Evolutionary conservation across 2,888 invertebrate genomes (phyloP).

Genomic region (Morinoia aosen): DNA sequence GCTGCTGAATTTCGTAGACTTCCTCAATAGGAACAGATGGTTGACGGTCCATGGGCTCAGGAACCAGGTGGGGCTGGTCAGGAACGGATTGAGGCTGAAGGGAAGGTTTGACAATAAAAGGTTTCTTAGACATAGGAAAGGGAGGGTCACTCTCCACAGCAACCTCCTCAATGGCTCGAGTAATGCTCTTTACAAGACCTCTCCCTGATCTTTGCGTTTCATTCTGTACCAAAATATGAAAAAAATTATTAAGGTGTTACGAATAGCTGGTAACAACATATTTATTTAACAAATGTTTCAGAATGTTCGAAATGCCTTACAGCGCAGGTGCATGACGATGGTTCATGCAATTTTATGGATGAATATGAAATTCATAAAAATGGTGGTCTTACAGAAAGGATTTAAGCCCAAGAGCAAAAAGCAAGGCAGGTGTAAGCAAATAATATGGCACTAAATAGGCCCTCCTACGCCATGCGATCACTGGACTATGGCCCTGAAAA

Average conservation of each 20-base stretch:
- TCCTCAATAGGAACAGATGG: constrained; percentile 54
- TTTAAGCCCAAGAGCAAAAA: constrained; percentile 38
- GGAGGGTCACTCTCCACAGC: constrained; percentile 59
- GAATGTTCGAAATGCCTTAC: background rate
- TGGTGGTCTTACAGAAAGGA: constrained; percentile 30
- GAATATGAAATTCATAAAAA: background rate
- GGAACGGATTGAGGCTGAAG: constrained; percentile 51
- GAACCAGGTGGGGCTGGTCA: constrained; percentile 45
- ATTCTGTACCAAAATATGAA: constrained; percentile 61
- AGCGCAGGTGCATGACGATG: constrained; percentile 18
- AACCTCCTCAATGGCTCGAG: constrained; percentile 66
- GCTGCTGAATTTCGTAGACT: constrained; percentile 54
- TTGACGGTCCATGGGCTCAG: constrained; percentile 40
- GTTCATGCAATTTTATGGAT: constrained; percentile 6
- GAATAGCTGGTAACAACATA: background rate
- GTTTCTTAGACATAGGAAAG: constrained; percentile 58
- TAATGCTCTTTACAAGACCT: constrained; percentile 65
- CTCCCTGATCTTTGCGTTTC: constrained; percentile 60
- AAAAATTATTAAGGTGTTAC: constrained; percentile 54
- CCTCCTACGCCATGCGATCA: constrained; percentile 21
- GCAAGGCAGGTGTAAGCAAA: constrained; percentile 46
- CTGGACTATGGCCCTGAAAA: background rate
- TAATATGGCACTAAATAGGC: background rate
- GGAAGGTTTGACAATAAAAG: constrained; percentile 55
- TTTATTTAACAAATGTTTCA: background rate